Base-by-base conservation (phyloP, 2,797 vertebrate species). In the Gymnopithys bicolor region DNA sequence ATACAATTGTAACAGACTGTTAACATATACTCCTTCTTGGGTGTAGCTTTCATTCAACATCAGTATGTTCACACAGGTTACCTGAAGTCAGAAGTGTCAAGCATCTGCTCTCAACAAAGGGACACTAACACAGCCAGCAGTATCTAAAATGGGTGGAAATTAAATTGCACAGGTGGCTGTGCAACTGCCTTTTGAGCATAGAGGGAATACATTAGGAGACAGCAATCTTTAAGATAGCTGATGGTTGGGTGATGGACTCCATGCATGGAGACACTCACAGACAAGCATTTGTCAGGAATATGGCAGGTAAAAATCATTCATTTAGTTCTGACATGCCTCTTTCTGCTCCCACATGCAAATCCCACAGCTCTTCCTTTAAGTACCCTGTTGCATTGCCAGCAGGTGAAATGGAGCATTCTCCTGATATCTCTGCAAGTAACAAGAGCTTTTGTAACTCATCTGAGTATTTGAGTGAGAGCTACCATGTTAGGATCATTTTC, bases 401-500 rank as follows among this genome's bases (percentile, higher is more conserved):
- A 75, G 33, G 43, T 70, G 64, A 71, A 55, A 92, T 32, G 37
- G 30, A 91, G 12, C 6, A 3, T 33, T 83, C 12, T 9, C 27
- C 18, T 33, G 39, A 60, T 93, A 49, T 67, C 19, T 78, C 73
- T 7, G 4, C 49, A 66, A 66, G 16, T 39, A 78, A 85, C 10
- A 89, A 93, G 64, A 51, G 30, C 11, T 62, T 75, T 74, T 13
- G 11, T 75, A 92, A 87, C 43, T 68, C 10, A 1, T 69, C 63
- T 43, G 18, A 75, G 12, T 43, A 53, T 78, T 78, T 74, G 30
- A 95, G 35, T 56, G 85, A 84, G 27, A 55, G 32, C 48, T 87
- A 70, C 78, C 28, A 60, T 67, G 85, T 79, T 67, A 45, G n/a
- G 85, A 67, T 30, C 3, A 64, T 83, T 89, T 95, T 83, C 60